Base-by-base conservation (phyloP, 2,797 vertebrate genomes). In the Enteromius fasciolatus region DNA sequence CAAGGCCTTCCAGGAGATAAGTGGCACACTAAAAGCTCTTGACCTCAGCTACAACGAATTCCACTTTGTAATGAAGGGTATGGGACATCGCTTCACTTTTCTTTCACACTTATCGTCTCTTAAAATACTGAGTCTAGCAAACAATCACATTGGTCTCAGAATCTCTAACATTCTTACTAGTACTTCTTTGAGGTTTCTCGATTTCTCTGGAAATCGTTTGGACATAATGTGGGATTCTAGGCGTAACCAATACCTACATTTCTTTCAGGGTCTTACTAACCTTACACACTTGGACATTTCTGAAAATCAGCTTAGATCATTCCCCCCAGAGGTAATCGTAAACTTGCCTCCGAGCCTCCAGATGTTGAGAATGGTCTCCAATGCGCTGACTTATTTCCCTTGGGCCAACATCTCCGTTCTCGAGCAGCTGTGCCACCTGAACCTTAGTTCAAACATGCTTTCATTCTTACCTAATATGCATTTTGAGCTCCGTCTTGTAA, bases 41-140 rank as follows among this genome's bases (percentile, higher is more conserved):
- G 95, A 96, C 36, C 76, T 96, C n/a, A 95, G 93, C 78, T 89
- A 93, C 88, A 96, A 96, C 74, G 91, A 94, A 11, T 96, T 94
- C 86, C 93, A 95, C 69, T 96, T 96, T 82, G 90, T 87, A 11
- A 95, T 96, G 93, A 93, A 64, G 70, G 95, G 95, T 33, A 95
- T 96, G 90, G 95, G 94, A 17, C 95, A 96, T 87, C 80, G 84
- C 11, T 93, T 96, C 74, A 84, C 81, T 9, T 96, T 96, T 79
- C 86, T 95, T 61, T 57, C 84, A 25, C 68, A 91, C 78, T 87
- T 96, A 68, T 83, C 70, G 1, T 89, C 88, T 25, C 88, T 96
- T 77, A 88, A 92, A 85, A 87, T 90, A 44, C 89, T 96, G 3
- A 95, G 92, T 88, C 81, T 96, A 72, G 92, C 94, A 50, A 91